These are phyloP conservation scores for Tretioscincus oriximinensis DNA, from an alignment of 2,113 vertebrate species.

Conservation along the genomic window DNA sequence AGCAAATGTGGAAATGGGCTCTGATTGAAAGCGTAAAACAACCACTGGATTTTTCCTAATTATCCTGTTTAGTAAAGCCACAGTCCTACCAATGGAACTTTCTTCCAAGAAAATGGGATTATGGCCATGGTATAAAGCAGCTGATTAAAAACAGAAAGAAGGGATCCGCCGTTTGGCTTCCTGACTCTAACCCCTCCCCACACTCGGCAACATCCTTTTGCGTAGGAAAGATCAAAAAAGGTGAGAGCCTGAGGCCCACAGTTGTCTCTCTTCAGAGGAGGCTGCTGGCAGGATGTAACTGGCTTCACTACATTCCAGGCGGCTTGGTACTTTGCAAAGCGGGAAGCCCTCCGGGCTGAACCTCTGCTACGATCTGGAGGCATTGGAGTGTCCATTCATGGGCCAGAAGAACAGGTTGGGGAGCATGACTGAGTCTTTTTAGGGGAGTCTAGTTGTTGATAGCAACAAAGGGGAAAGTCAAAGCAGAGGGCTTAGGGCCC, in stretches of 20 bases:
- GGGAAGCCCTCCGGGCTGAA: conserved; percentile 21
- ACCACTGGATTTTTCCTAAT: not conserved
- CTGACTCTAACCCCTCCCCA: not conserved
- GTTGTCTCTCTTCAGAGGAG: conserved; percentile 2
- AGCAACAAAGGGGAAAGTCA: not conserved
- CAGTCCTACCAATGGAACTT: not conserved
- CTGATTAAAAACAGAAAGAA: not conserved
- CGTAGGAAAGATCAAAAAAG: conserved; percentile 14
- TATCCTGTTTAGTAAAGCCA: not conserved
- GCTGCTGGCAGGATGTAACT: conserved; percentile 11
- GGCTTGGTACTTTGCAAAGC: conserved; percentile 15
- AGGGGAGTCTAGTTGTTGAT: not conserved
- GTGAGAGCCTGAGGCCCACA: not conserved
- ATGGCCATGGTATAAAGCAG: not conserved
- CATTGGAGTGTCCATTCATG: not conserved
- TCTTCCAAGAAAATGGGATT: not conserved
- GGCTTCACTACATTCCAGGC: conserved; percentile 20
- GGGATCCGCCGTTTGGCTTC: not conserved
- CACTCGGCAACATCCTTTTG: not conserved
- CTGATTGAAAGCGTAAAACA: not conserved
- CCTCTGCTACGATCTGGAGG: conserved; percentile 16
- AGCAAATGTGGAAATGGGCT: too few relatives aligned
- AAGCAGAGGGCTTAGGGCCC: not conserved
- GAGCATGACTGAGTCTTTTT: not conserved
- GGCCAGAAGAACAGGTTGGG: conserved; percentile 30